Evolutionary conservation across 1,140 invertebrate genomes (phyloP).

Genomic region (Diachasmimorpha longicaudata): DNA sequence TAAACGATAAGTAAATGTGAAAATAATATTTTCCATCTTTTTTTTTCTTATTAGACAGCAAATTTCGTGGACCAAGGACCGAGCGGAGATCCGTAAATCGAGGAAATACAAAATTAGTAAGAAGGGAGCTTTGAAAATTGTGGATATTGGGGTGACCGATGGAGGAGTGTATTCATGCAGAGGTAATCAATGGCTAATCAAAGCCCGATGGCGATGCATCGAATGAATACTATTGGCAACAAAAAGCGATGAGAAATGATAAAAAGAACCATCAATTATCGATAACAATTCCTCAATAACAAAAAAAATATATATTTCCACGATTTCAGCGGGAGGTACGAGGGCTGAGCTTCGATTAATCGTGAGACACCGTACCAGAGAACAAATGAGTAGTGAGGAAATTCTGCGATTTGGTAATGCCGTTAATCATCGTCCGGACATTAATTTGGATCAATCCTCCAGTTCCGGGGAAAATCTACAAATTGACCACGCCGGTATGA

Average conservation of each 20-base stretch:
- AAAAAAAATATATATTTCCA: neutral
- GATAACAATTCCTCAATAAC: neutral
- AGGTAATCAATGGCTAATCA: constrained; percentile 55
- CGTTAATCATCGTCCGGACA: constrained; percentile 53
- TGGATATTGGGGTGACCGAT: constrained; percentile 77
- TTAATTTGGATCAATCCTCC: constrained; percentile 46
- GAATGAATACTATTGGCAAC: no score
- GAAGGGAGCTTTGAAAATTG: constrained; percentile 84
- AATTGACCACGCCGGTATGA: constrained; percentile 53
- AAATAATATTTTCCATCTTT: neutral
- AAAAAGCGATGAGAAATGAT: no score
- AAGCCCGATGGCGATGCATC: no score
- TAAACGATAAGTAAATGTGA: neutral
- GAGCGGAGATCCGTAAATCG: constrained; percentile 72
- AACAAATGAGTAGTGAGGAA: constrained; percentile 80
- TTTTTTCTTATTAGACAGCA: constrained; percentile 57
- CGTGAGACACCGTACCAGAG: constrained; percentile 76
- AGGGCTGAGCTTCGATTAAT: constrained; percentile 75
- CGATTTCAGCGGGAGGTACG: constrained; percentile 70
- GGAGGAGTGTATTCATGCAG: constrained; percentile 84
- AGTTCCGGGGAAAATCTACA: constrained; percentile 55
- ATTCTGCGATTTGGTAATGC: constrained; percentile 63
- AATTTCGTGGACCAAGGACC: constrained; percentile 84
- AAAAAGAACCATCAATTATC: constrained; percentile 5
- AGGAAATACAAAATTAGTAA: constrained; percentile 84